A percentile compares a stretch with the other conserved stretches of the same genome.
Conservation (phyloP, 1,140 invertebrate species). For the Drosophila pallidifrons region DNA sequence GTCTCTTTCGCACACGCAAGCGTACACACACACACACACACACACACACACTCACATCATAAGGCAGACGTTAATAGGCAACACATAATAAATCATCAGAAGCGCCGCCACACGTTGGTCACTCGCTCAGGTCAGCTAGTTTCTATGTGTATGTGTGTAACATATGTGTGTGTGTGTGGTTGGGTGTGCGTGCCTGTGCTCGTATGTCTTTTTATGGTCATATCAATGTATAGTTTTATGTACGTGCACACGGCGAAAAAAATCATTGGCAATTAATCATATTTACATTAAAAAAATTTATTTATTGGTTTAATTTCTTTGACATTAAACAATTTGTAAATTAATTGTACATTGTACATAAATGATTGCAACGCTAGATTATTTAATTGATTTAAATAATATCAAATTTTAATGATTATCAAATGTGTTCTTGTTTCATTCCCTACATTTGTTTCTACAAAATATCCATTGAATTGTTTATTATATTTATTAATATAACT, state of each 20-base stretch:
- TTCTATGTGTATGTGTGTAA: background rate
- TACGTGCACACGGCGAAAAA: slow-evolving; percentile 26
- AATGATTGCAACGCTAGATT: background rate
- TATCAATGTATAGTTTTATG: slow-evolving; percentile 28
- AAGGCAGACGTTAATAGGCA: slow-evolving; percentile 68
- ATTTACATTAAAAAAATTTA: background rate
- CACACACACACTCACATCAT: slow-evolving; percentile 25
- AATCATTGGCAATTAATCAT: background rate
- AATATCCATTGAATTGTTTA: no score
- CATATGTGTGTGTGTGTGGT: background rate
- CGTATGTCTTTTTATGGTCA: slow-evolving; percentile 12
- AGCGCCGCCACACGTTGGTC: slow-evolving; percentile 41
- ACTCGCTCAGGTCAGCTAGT: slow-evolving; percentile 43
- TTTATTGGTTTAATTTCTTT: background rate
- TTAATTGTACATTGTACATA: background rate
- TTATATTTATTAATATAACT: no score
- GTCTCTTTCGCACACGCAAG: slow-evolving; percentile 28
- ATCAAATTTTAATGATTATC: no score
- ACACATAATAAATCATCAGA: slow-evolving; percentile 79
- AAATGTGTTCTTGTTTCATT: no score
- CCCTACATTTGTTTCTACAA: no score
- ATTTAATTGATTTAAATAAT: no score
- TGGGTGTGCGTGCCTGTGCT: background rate
- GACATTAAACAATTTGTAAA: background rate
- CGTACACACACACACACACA: slow-evolving; percentile 19